phyloP scores from a whole-genome alignment of 2,797 vertebrate genomes.

The Labroides dimidiatus region DNA sequence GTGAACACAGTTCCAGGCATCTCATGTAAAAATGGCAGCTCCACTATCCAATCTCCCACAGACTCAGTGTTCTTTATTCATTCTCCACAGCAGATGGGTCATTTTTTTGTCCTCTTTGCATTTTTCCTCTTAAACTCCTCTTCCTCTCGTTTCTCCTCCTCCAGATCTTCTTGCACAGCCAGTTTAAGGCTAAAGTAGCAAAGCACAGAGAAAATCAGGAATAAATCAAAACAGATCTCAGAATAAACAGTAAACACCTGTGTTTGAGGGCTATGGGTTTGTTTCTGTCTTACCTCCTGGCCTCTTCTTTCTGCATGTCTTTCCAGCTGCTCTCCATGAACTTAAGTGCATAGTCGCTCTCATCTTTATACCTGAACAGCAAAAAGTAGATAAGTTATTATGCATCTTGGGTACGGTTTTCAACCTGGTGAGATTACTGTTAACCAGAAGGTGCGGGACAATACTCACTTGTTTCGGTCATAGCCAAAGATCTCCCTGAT shows the following conservation, averaged over 20 bases:
- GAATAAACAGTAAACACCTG: slow-evolving; percentile 5
- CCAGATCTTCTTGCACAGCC: slow-evolving; percentile 92
- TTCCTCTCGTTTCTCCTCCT: slow-evolving; percentile 90
- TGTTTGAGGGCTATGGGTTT: not conserved
- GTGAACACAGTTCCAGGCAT: slow-evolving; percentile 31
- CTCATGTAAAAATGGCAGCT: not conserved
- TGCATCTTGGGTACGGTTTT: not conserved
- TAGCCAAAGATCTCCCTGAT: slow-evolving; percentile 98
- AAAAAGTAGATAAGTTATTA: not conserved
- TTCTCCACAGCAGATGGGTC: slow-evolving; percentile 3
- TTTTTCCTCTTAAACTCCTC: slow-evolving; percentile 85
- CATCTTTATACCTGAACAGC: slow-evolving; percentile 93
- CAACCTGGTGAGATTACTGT: not conserved
- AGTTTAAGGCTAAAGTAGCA: slow-evolving; percentile 85
- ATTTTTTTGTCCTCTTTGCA: slow-evolving; percentile 74
- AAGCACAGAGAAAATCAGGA: slow-evolving; percentile 11
- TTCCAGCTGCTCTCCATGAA: slow-evolving; percentile 99
- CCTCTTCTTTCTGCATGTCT: slow-evolving; percentile 97
- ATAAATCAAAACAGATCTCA: not conserved
- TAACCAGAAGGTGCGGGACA: not conserved
- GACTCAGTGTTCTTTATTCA: slow-evolving; percentile 1
- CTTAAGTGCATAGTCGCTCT: slow-evolving; percentile 97
- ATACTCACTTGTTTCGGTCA: slow-evolving; percentile 87
- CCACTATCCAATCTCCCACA: not conserved
- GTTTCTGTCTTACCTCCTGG: slow-evolving; percentile 88